Evolutionary conservation across 2,113 vertebrate species (phyloP).

Genomic region (Podilymbus podiceps): DNA sequence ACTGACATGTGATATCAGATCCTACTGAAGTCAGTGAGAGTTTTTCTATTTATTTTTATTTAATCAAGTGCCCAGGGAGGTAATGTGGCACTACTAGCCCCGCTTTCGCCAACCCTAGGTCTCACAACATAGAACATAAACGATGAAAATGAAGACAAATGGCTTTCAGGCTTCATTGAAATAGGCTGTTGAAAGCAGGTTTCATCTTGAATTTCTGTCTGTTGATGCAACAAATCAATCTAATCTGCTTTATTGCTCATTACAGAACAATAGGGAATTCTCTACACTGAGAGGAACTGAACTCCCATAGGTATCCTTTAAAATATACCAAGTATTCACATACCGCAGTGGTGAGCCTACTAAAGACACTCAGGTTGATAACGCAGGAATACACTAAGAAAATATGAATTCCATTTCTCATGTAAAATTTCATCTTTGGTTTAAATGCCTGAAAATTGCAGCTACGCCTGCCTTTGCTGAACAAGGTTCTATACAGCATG

Average conservation of each 20-base stretch:
- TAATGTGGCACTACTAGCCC: neutral
- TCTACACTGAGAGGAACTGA: neutral
- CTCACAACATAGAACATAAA: neutral
- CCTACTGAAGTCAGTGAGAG: neutral
- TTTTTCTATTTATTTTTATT: neutral
- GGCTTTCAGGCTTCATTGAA: neutral
- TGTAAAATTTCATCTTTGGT: neutral
- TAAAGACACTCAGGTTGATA: neutral
- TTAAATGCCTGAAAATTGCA: neutral
- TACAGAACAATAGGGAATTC: neutral
- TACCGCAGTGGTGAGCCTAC: neutral
- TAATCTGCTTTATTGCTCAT: neutral
- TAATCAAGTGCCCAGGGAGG: neutral
- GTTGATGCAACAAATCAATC: conserved; percentile 1
- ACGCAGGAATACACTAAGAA: neutral
- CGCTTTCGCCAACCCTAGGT: neutral
- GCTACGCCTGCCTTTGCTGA: neutral
- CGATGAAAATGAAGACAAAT: neutral
- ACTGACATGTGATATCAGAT: neutral
- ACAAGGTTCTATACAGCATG: neutral
- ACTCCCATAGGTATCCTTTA: neutral
- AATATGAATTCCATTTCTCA: conserved; percentile 6
- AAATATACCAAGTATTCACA: neutral
- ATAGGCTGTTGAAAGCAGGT: neutral
- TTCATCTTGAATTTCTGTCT: neutral